Base-by-base conservation (phyloP, 2,888 invertebrate genomes). In the Xestia ashworthii region DNA sequence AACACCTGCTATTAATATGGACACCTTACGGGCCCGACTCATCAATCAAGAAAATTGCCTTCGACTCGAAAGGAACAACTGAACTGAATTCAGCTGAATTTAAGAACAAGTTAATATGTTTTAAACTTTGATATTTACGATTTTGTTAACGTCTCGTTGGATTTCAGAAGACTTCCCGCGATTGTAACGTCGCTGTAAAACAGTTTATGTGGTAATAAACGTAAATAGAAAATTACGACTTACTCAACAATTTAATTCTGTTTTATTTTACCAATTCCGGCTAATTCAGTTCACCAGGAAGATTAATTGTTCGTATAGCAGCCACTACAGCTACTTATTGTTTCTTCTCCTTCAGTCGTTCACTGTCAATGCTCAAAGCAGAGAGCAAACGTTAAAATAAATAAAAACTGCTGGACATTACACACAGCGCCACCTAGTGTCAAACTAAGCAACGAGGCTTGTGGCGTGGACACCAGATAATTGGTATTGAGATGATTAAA, bases 181-280 rank as follows among this genome's bases (percentile, higher is more conserved):
- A 80, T 71, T 38, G 22, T 25, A 71, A 71, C 62, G 50, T 38
- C 44, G 50, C 22, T 71, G 22, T 71, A 46, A 80, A 80, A 22
- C 71, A 46, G 25, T 78, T 78, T 78, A 80, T 71, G 62, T 4
- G 25, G 1, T 44, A 44, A 38, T 80, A 71, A 71, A 22, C 50
- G 44, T 77, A 46, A 70, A 70, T 80, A 70, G 5, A 22, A 38
- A 70, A 79, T 70, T 16, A 71, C 60, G 50, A 46, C 62, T 38
- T 71, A 9, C 9, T 53, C 9, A 50, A 16, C 50, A 46, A 62
- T 77, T 80, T 77, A 8, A 62, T 80, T 50, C 16, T 38, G 16
- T 53, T 50, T 50, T 41, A 25, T 46, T 48, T 22, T 50, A 38
- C 48, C 11, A 22, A n/a, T 16, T 11, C 12, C 19, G 12, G 11